A percentile compares a stretch with the other conserved stretches of the same genome.
Evolutionary conservation across 2,113 vertebrate species (phyloP).

Genomic region (Sapajus apella): DNA sequence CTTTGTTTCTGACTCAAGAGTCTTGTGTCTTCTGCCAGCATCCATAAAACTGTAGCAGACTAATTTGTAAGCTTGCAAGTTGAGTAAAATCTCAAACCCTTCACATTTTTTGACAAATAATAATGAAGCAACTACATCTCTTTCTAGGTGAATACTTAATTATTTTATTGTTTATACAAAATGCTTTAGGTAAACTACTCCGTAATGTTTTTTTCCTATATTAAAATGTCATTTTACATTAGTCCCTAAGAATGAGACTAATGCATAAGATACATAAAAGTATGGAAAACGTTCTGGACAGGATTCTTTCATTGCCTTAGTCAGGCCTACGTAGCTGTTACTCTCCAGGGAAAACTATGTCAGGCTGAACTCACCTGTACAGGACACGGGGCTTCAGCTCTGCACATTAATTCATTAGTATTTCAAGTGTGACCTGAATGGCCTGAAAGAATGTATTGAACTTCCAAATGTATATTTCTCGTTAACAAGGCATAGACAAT

Average conservation of each 20-base stretch:
- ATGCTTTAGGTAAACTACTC: neutral
- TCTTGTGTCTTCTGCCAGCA: neutral
- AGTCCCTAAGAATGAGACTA: neutral
- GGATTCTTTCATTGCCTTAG: neutral
- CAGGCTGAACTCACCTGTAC: neutral
- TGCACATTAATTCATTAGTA: neutral
- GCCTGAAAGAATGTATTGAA: neutral
- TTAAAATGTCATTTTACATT: neutral
- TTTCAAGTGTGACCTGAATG: constrained; percentile 1
- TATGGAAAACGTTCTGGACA: neutral
- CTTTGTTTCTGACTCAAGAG: neutral
- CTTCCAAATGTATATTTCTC: neutral
- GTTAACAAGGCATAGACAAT: neutral
- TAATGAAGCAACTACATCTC: neutral
- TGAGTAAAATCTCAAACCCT: neutral
- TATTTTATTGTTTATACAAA: neutral
- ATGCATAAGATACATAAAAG: neutral
- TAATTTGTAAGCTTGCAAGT: constrained; percentile 1
- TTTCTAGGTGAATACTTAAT: neutral
- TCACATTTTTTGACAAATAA: neutral
- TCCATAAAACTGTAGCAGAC: neutral
- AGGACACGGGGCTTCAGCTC: neutral
- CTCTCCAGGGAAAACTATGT: neutral
- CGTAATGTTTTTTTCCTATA: neutral
- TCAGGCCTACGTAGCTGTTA: neutral